Evolutionary conservation across 1,140 invertebrate species (phyloP), one percentile per base, ranked within the genome.

Genomic region (Pollicipes pollicipes): DNA sequence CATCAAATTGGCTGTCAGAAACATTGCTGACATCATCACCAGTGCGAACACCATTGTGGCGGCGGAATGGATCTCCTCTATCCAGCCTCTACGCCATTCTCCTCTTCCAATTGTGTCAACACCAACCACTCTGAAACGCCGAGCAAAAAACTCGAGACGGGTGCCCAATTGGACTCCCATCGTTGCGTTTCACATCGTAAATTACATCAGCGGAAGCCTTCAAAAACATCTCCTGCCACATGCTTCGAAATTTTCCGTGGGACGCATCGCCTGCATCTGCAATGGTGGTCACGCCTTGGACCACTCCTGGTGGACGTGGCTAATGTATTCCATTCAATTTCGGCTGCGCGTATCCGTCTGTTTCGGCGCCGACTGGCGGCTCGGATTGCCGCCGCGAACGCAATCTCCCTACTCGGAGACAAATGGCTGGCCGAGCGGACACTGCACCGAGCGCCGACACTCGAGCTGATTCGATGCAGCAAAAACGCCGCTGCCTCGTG

Each of bases 251-350:
- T 58, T 58, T n/a, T 58, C 45, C 24, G 24, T 58, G 13, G 45
- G 45, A 21, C 45, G 45, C 45, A 21, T 58, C 45, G 45, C 45
- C 17, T 10, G 6, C 45, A 21, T 21, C 24, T 21, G 10, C 13
- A 17, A 58, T 24, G 45, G 13, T 21, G 13, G 17, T 58, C 45
- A 58, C 45, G 45, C 17, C 13, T 21, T 21, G 13, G 21, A 13
- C n/a, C n/a, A n/a, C n/a, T n/a, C 17, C 45, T 24, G 13, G 45
- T 58, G 21, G 10, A 10, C 6, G 45, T 58, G 45, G 45, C 13
- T 58, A 58, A 58, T 58, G 45, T 58, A 58, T 58, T 58, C 45
- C 45, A 58, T 58, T 58, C 45, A 58, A 58, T 58, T n/a, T n/a
- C n/a, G n/a, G n/a, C n/a, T n/a, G n/a, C n/a, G n/a, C 45, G 45